A percentile compares a stretch with the other conserved stretches of the same genome.
Evolutionary conservation across 2,888 invertebrate genomes (phyloP).

Genomic region (Nomada lathburiana): DNA sequence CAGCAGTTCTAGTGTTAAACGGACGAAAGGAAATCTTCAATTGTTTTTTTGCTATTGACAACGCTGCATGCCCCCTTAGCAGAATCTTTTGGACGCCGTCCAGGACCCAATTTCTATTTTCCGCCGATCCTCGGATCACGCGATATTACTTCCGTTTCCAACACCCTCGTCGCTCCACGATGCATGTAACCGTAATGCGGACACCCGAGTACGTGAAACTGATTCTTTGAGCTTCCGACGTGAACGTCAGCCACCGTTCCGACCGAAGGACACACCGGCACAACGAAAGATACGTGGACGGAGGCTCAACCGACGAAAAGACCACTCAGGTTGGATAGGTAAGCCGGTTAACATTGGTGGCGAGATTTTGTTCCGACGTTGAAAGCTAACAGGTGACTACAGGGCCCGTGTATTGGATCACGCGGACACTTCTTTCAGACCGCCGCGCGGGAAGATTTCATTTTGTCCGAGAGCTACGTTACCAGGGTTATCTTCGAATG

Average conservation of each 20-base stretch:
- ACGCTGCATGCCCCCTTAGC: background rate
- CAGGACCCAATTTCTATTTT: slow-evolving; percentile 49
- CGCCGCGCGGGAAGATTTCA: slow-evolving; percentile 21
- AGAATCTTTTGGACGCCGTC: slow-evolving; percentile 42
- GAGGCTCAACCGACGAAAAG: slow-evolving; percentile 48
- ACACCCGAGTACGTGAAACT: slow-evolving; percentile 51
- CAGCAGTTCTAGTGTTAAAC: too few relatives aligned
- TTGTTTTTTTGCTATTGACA: too few relatives aligned
- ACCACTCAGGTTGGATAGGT: slow-evolving; percentile 50
- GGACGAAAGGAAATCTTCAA: background rate
- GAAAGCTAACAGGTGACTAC: slow-evolving; percentile 47
- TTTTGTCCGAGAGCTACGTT: slow-evolving; percentile 16
- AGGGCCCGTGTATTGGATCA: slow-evolving; percentile 22
- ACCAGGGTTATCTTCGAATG: background rate
- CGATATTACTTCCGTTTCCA: slow-evolving; percentile 55
- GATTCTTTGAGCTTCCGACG: slow-evolving; percentile 49
- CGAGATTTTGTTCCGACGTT: slow-evolving; percentile 42
- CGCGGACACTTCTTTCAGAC: slow-evolving; percentile 27
- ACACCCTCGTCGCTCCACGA: background rate
- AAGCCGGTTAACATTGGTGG: slow-evolving; percentile 45
- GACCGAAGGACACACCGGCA: background rate
- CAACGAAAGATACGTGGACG: slow-evolving; percentile 16
- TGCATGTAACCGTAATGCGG: slow-evolving; percentile 44
- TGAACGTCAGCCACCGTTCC: background rate
- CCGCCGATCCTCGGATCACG: slow-evolving; percentile 25